Evolutionary conservation across 2,888 invertebrate genomes (phyloP).

Genomic region (Odontothrips loti): DNA sequence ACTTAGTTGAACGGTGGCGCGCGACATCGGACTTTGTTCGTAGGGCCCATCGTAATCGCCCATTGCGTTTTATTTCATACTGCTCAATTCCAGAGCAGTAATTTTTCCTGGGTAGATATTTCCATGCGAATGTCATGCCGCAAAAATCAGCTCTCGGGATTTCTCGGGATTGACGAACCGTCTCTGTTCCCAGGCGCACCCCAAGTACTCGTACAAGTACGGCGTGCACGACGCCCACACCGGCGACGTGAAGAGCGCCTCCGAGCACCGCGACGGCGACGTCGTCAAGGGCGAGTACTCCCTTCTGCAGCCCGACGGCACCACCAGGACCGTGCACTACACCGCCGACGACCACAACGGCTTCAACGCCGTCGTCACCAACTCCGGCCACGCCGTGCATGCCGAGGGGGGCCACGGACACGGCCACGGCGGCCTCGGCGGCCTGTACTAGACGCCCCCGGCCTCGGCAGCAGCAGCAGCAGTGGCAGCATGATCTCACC

Average conservation of each 20-base stretch:
- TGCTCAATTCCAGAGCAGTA: neutral
- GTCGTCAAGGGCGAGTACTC: conserved; percentile 60
- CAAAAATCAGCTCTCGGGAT: too few relatives aligned
- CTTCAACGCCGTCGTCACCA: conserved; percentile 46
- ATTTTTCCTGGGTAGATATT: neutral
- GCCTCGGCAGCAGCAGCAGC: neutral
- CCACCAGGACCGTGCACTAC: conserved; percentile 68
- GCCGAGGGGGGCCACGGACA: neutral
- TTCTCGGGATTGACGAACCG: too few relatives aligned
- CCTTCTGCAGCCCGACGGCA: conserved; percentile 63
- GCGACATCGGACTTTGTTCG: too few relatives aligned
- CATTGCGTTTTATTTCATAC: neutral
- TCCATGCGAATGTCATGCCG: neutral
- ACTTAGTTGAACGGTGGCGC: too few relatives aligned
- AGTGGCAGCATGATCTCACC: neutral
- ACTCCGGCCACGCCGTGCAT: conserved; percentile 1
- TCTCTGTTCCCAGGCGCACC: conserved; percentile 33
- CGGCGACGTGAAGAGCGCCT: conserved; percentile 68
- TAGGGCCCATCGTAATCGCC: too few relatives aligned
- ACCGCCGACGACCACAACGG: conserved; percentile 73
- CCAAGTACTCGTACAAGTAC: conserved; percentile 67
- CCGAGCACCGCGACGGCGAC: conserved; percentile 67
- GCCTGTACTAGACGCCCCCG: neutral
- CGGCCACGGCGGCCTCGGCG: neutral
- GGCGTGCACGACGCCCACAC: conserved; percentile 68